Base-by-base conservation (phyloP, 2,888 invertebrate genomes). In the Mesorhabditis spiculigera region DNA sequence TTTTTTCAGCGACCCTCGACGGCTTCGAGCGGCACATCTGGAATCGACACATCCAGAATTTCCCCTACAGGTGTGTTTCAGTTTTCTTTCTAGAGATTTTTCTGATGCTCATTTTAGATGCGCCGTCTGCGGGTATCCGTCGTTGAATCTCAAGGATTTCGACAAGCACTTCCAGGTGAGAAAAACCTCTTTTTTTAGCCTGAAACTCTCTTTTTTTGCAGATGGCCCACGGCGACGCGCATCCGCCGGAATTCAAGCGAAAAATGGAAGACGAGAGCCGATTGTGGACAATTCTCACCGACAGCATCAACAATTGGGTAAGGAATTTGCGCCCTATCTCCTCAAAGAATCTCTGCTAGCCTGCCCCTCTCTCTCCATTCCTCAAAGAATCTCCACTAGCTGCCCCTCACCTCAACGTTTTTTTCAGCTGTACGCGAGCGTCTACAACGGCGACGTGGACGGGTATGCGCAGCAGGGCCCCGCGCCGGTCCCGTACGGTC, bases 11-110 rank as follows among this genome's bases (percentile, higher is more conserved):
- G 45, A 75, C 70, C 2, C 70, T 78, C 50, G 78, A 77, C 5
- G 68, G 68, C 45, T 66, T 80, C 4, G 78, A 78, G 64, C 70
- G 67, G n/a, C 79, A 80, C 65, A 77, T 80, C 63, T 80, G 79
- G 79, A 78, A 72, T 64, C 71, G 77, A 5, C 79, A 80, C 67
- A 68, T 80, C 6, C 68, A 72, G 50, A 72, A 70, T 5, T 80
- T 77, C 44, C 79, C 78, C 8, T 80, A 72, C 63, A 68, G 58
- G 58, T 28, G 28, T 28, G 28, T 28, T 28, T 28, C 58, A 50
- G n/a, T 10, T 50, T 50, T 50, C n/a, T 50, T 50, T 50, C 10
- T 50, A 50, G n/a, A 50, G 58, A 50, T 2, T 10, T 13, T 50
- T 50, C n/a, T 3, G 3, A 50, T 50, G 58, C 8, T n/a, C 8